Evolutionary conservation across 2,888 invertebrate species (phyloP).

Genomic region (Catocala fraxini): DNA sequence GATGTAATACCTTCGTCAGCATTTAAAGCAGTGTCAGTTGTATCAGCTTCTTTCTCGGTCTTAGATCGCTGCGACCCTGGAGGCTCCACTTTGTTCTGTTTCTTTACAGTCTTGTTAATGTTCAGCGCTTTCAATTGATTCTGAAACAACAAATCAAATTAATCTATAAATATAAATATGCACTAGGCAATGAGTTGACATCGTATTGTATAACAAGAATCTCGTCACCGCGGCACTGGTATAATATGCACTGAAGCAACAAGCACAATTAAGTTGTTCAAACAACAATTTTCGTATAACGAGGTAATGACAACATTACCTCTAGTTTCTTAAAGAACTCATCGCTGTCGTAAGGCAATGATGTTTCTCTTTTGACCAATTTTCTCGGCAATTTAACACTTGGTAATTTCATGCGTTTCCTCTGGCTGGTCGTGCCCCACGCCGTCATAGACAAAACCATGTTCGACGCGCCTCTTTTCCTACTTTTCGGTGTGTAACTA

Average conservation of each 20-base stretch:
- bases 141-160: slow-evolving; percentile 55
- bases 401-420: slow-evolving; percentile 74
- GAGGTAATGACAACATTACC: slow-evolving; percentile 58
- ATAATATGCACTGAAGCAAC: not conserved
- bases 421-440: slow-evolving; percentile 67
- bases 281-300: slow-evolving; percentile 1
- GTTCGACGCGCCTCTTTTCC: slow-evolving; percentile 73
- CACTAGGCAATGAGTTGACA: no score
- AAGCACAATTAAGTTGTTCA: not conserved
- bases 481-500: slow-evolving; percentile 69
- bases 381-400: slow-evolving; percentile 65
- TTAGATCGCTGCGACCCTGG: slow-evolving; percentile 73
- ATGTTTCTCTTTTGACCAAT: slow-evolving; percentile 59
- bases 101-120: slow-evolving; percentile 70
- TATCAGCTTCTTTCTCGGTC: slow-evolving; percentile 69
- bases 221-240: not conserved
- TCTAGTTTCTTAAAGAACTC: slow-evolving; percentile 81
- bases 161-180: not conserved
- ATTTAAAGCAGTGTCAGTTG: slow-evolving; percentile 58
- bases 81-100: slow-evolving; percentile 64
- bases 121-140: slow-evolving; percentile 80
- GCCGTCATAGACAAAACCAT: slow-evolving; percentile 74
- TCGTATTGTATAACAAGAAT: no score
- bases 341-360: slow-evolving; percentile 65
- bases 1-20: slow-evolving; percentile 56